Conservation (phyloP, 2,888 invertebrate species). For the Philopedon plagiatum region DNA sequence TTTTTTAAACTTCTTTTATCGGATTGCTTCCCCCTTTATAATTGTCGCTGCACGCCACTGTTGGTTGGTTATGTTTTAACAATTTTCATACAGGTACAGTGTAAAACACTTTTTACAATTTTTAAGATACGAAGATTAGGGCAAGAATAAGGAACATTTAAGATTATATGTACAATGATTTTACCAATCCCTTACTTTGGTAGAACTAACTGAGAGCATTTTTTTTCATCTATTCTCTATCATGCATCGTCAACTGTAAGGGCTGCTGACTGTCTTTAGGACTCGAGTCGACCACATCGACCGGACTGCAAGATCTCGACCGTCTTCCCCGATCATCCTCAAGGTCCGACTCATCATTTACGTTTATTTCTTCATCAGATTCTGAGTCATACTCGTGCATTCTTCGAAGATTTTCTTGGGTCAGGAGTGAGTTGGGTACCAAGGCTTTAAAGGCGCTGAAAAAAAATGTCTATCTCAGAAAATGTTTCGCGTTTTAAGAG, state of each 20-base stretch:
- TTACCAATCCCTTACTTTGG: slow-evolving; percentile 9
- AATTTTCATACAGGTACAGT: slow-evolving; percentile 1
- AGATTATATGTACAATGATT: not conserved
- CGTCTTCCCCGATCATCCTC: slow-evolving; percentile 70
- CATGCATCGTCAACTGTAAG: slow-evolving; percentile 81
- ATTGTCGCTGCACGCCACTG: no score
- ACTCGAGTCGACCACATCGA: slow-evolving; percentile 68
- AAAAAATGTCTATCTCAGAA: not conserved
- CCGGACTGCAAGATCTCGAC: slow-evolving; percentile 70
- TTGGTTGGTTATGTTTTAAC: not conserved
- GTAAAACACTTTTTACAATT: not conserved
- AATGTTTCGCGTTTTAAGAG: no score
- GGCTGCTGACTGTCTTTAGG: slow-evolving; percentile 70
- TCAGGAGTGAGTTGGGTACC: slow-evolving; percentile 74
- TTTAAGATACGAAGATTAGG: not conserved
- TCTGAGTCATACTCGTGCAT: slow-evolving; percentile 72
- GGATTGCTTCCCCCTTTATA: no score
- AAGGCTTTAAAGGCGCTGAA: slow-evolving; percentile 83
- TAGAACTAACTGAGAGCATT: not conserved
- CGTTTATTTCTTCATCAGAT: slow-evolving; percentile 87
- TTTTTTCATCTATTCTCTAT: slow-evolving; percentile 70
- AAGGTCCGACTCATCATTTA: slow-evolving; percentile 83
- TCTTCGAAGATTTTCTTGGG: slow-evolving; percentile 73
- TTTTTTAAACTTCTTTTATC: no score
- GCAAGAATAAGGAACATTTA: slow-evolving; percentile 3